Base-by-base conservation (phyloP, 2,113 vertebrate species). In the Heteronetta atricapilla region DNA sequence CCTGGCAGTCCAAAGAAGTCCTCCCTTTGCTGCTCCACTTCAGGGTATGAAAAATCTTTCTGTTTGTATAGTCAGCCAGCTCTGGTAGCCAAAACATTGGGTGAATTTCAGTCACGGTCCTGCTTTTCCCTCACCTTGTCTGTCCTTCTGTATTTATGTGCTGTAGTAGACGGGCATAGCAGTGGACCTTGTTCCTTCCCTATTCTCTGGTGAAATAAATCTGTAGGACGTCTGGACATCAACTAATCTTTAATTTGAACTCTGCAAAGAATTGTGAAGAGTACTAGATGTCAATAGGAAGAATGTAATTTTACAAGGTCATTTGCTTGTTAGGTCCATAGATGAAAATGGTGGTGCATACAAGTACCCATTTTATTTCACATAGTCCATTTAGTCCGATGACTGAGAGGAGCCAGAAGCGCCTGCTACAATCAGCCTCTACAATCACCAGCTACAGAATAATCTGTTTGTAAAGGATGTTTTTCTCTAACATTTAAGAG, bases 1-100 rank as follows among this genome's bases (percentile, higher is more conserved):
- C 86, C 86, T 96, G 89, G 94, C 95, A 95, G 66, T 62, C 33
- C 34, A 52, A 42, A 86, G 63, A 80, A 63, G 19, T 56, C 80
- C 52, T 88, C 19, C 11, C 60, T 92, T 85, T 88, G 73, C 88
- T 94, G 62, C 62, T 90, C 66, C n/a, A 72, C 77, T 96, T 93
- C 73, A 93, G 90, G 73, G 80, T 31, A 75, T 66, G 44, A 95
- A 91, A 95, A 89, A 86, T 94, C 62, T 91, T 81, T 74, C 60
- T 64, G 56, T 52, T 88, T 52, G 19, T 44, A 42, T 46, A 81
- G 68, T 63, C 60, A 81, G 56, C 55, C 68, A 46, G 34, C 74
- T 86, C 60, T 78, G 33, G 42, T 83, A 74, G 73, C 76, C 60
- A 94, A 88, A 95, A 78, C 48, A 46, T 0, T 23, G 40, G 53